phyloP scores from a whole-genome alignment of 2,797 vertebrate genomes.

The Anolis apletophallus region DNA sequence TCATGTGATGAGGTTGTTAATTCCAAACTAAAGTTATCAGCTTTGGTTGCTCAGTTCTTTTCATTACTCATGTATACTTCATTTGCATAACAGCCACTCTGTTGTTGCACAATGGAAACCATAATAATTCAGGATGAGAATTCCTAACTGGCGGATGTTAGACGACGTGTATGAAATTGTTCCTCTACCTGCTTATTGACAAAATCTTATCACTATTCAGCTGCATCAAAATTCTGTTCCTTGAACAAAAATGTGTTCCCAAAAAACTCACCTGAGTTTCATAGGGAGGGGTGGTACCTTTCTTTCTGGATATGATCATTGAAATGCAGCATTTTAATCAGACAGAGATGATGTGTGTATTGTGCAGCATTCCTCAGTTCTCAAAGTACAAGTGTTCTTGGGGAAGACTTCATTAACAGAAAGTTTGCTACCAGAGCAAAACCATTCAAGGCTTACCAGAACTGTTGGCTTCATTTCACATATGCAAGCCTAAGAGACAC shows the following conservation, averaged over 20 bases:
- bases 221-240: not conserved
- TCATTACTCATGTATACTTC: not conserved
- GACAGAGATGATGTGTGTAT: not conserved
- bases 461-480: no score
- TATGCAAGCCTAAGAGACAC: no score
- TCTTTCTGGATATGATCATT: not conserved
- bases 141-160: constrained; percentile 11
- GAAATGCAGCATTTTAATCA: not conserved
- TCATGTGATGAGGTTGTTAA: no score
- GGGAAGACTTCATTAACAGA: no score
- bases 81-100: constrained; percentile 43
- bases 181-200: not conserved
- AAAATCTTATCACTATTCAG: not conserved
- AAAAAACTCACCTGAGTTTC: not conserved
- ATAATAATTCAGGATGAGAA: not conserved
- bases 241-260: not conserved
- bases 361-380: no score
- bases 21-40: constrained; percentile 26
- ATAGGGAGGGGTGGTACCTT: not conserved
- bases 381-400: no score
- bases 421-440: no score
- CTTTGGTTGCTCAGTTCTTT: constrained; percentile 51
- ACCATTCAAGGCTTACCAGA: no score
- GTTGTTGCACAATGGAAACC: constrained; percentile 51
- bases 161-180: not conserved